Evolutionary conservation across 2,113 vertebrate species (phyloP).

Genomic region (Limnothrissa miodon): DNA sequence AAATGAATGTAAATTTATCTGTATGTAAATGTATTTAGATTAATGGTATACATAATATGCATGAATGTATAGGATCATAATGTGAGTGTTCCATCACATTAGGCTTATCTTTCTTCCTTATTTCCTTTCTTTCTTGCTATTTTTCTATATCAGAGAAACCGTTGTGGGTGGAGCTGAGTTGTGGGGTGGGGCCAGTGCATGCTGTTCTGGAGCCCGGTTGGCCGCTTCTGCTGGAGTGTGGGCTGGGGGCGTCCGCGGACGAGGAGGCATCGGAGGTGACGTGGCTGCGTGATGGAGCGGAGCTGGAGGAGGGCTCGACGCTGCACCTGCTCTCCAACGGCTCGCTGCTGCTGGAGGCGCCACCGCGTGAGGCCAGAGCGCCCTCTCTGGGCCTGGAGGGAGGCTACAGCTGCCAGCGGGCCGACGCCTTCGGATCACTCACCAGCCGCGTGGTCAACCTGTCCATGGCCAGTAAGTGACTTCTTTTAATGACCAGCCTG

Average conservation of each 20-base stretch:
- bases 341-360: slow-evolving; percentile 76
- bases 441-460: slow-evolving; percentile 83
- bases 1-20: too few species aligned
- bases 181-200: slow-evolving; percentile 79
- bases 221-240: slow-evolving; percentile 81
- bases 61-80: background rate
- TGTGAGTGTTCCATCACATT: too few species aligned
- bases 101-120: background rate
- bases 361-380: slow-evolving; percentile 50
- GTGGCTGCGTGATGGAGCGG: slow-evolving; percentile 83
- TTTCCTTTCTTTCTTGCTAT: background rate
- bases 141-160: slow-evolving; percentile 72
- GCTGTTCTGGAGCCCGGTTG: slow-evolving; percentile 80
- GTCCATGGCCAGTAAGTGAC: slow-evolving; percentile 85
- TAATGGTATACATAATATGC: background rate
- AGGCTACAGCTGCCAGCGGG: slow-evolving; percentile 84
- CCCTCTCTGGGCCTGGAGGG: slow-evolving; percentile 67
- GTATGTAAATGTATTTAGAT: too few species aligned
- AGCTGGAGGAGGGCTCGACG: slow-evolving; percentile 65
- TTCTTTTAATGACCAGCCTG: too few species aligned
- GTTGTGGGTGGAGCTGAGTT: slow-evolving; percentile 85
- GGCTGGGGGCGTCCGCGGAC: slow-evolving; percentile 61
- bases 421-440: slow-evolving; percentile 78
- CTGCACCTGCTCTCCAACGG: slow-evolving; percentile 79
- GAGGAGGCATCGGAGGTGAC: slow-evolving; percentile 77